Base-by-base conservation (phyloP, 92 coral and sea anemone genomes). In the Palythoa grandis region DNA sequence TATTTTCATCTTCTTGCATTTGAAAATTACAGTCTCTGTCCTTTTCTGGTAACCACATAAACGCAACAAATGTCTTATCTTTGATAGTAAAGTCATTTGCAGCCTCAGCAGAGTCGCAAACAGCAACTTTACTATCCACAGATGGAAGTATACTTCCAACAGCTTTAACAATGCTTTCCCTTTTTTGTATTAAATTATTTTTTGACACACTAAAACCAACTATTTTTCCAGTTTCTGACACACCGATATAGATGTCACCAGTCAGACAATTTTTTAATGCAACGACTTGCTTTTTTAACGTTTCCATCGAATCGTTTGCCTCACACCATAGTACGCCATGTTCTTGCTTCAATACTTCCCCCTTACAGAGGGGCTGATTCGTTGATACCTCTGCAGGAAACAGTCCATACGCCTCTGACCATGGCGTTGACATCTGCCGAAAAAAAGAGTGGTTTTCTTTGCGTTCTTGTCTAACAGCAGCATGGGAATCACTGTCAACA, bases 211-310 rank as follows among this genome's bases (percentile, higher is more conserved):
- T 84, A 29, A 86, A 23, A 3, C 97, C 97, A 16, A 50, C 25
- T 35, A 87, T 43, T 78, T 65, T 39, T 19, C 97, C 94, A 52
- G 75, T 82, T 19, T 66, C 76, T 61, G 60, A 65, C 6, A 93
- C 92, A 69, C 97, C 97, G 37, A 93, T 82, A 63, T 84, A 86
- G 48, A 93, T 82, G 25, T 93, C 94, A 15, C 97, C 97, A 53
- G 91, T 84, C 40, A 8, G 24, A 74, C 93, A 87, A 72, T 93
- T 93, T 56, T 87, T 93, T 43, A 92, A 89, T 47, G 97, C 97
- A 14, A 93, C 93, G 6, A 67, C 90, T 25, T 76, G 66, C 52
- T 90, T 90, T 70, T 76, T 91, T 2, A 69, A 22, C 17, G 87
- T 85, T 4, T 89, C 88, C 11, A 43, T 24, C 6, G 78, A 11